Conservation (phyloP, 2,888 invertebrate species). For the Anaspis maculata region DNA sequence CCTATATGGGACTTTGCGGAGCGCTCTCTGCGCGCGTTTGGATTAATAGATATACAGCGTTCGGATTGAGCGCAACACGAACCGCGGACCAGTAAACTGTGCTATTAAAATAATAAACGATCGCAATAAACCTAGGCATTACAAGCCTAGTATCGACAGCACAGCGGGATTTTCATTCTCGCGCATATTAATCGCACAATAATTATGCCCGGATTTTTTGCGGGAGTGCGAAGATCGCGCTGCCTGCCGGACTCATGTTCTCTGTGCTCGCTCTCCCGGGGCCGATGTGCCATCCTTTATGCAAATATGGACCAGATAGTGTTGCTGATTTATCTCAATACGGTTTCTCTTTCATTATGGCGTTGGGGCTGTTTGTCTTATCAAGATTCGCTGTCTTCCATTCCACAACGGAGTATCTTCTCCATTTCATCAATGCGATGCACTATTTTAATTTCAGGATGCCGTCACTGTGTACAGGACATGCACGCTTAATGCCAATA, state of each 20-base stretch:
- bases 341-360: conserved; percentile 8
- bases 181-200: conserved; percentile 38
- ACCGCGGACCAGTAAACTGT: conserved; percentile 33
- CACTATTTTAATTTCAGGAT: no score
- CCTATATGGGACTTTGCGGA: no score
- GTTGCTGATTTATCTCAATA: conserved; percentile 22
- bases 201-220: conserved; percentile 31
- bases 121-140: conserved; percentile 37
- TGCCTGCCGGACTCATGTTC: conserved; percentile 20
- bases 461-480: no score
- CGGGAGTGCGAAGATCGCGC: no score
- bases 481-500: no score
- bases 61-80: conserved; percentile 28
- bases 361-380: no score
- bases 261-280: no score
- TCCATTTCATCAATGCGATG: no score
- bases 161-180: conserved; percentile 32
- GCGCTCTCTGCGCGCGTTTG: conserved; percentile 21
- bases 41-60: conserved; percentile 26
- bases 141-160: conserved; percentile 37
- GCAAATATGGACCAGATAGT: conserved; percentile 26
- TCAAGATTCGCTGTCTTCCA: no score
- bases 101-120: conserved; percentile 40
- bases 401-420: no score
- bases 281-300: conserved; percentile 24